Percentiles rank a stretch among this genome's conserved stretches.
Evolutionary conservation across 2,113 vertebrate genomes (phyloP).

Genomic region (Madoqua kirkii): DNA sequence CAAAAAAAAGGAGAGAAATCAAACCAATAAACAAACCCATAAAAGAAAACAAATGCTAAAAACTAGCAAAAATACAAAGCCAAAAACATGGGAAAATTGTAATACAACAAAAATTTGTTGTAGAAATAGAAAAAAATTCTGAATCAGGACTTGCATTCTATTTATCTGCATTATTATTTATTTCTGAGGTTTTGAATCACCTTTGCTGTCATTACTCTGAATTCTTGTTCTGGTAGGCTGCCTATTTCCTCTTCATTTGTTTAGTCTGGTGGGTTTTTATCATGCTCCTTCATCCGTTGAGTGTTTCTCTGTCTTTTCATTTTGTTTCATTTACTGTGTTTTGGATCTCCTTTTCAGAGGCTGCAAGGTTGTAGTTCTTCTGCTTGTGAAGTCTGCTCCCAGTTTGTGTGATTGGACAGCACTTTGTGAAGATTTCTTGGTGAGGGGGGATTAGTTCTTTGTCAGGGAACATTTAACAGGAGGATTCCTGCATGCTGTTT

Average conservation of each 20-base stretch:
- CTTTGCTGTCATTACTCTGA: background rate
- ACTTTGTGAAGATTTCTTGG: background rate
- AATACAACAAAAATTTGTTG: background rate
- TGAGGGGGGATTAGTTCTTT: background rate
- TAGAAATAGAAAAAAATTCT: background rate
- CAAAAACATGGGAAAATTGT: background rate
- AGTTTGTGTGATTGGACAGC: background rate
- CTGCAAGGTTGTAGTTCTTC: background rate
- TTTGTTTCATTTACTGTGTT: background rate
- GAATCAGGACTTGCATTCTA: background rate
- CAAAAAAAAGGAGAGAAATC: background rate
- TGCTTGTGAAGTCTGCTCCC: background rate
- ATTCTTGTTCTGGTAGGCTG: background rate
- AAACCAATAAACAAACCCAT: background rate
- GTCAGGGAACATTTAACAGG: no score
- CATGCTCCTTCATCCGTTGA: background rate
- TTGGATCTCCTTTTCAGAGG: background rate
- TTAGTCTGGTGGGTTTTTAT: background rate
- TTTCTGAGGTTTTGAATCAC: background rate
- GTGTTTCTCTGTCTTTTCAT: background rate
- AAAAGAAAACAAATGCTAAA: background rate
- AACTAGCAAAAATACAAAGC: background rate
- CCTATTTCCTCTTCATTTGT: background rate
- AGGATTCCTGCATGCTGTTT: no score
- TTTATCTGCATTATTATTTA: background rate